Evolutionary conservation across 2,113 vertebrate genomes (phyloP).

Genomic region (Mystacornis crossleyi): DNA sequence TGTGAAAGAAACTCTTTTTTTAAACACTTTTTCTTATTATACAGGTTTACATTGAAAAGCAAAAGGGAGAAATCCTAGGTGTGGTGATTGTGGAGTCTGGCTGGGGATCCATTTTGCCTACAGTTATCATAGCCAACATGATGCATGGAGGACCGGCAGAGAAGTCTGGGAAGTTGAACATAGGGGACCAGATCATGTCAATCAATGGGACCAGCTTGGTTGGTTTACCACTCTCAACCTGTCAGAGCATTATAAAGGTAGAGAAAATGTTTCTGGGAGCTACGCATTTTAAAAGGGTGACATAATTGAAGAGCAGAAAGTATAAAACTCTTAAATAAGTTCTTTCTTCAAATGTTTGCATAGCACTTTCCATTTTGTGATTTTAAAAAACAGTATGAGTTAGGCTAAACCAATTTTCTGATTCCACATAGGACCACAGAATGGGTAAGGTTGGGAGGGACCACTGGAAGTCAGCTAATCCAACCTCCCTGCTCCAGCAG

Average conservation of each 20-base stretch:
- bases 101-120: conserved; percentile 98
- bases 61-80: conserved; percentile 95
- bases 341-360: background rate
- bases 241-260: conserved; percentile 99
- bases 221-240: conserved; percentile 95
- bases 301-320: background rate
- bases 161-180: conserved; percentile 92
- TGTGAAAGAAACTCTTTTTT: background rate
- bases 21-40: background rate
- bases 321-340: background rate
- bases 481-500: background rate
- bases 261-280: background rate
- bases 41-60: conserved; percentile 95
- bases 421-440: background rate
- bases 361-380: background rate
- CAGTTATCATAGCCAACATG: conserved; percentile 98
- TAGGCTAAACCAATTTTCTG: background rate
- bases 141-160: conserved; percentile 97
- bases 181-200: conserved; percentile 98
- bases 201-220: conserved; percentile 97
- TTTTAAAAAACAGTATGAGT: background rate
- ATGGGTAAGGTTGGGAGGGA: background rate
- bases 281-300: background rate
- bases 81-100: conserved; percentile 97
- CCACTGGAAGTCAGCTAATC: background rate